Base-by-base conservation (phyloP, 2,888 invertebrate species). In the Mantis religiosa region DNA sequence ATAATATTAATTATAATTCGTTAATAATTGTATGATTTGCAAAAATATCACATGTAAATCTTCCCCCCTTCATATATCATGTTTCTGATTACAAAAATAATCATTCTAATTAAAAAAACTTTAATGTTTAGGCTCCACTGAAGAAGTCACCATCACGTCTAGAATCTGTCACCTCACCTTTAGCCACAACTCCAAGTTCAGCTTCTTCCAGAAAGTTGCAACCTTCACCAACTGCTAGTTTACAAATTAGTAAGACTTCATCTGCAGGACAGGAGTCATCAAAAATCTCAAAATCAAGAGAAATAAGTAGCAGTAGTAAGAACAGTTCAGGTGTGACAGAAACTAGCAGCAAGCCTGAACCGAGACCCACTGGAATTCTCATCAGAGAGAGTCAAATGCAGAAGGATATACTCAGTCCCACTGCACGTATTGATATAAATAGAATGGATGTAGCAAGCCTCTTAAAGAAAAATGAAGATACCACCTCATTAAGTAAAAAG, bases 401-500 rank as follows among this genome's bases (percentile, higher is more conserved):
- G 82, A 88, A 89, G 12, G 90, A 90, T 25, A 88, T 89, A 20
- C 88, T 87, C 34, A 89, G 90, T 41, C 89, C 89, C 84, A 87
- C 90, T 12, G 85, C 89, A 25, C 84, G 89, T 14, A 93, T 93
- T 47, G 93, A 93, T 89, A 93, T 93, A 85, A 92, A 93, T 84
- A 92, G 92, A 87, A 90, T 93, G 20, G 92, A 92, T 84, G 54
- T 89, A 71, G 47, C 87, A 15, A 82, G 47, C 28, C 85, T 86
- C 14, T 27, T 87, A 28, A 83, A 85, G 54, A 87, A 30, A 28
- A 87, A 27, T 82, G 87, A 87, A 8, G 87, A 89, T 28, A 71
- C 20, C 15, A 41, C 81, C 27, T 30, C 84, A 47, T 27, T 54
- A 20, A 83, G 87, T 54, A 85, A 88, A 28, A 81, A 87, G 81